Evolutionary conservation across 2,797 vertebrate species (phyloP).

Genomic region (Acomys russatus): DNA sequence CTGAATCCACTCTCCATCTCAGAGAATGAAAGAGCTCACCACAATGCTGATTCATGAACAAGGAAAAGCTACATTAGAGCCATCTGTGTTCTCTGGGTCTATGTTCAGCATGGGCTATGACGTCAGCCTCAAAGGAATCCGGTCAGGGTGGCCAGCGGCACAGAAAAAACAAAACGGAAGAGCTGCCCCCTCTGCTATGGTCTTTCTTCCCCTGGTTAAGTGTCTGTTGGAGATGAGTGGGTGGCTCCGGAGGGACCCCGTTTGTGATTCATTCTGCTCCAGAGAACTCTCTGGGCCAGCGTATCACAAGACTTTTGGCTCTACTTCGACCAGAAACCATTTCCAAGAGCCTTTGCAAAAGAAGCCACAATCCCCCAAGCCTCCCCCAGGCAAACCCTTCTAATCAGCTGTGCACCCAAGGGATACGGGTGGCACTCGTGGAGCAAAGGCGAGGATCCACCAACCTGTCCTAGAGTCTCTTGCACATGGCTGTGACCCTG

Average conservation of each 20-base stretch:
- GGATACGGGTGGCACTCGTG: constrained; percentile 42
- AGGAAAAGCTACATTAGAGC: background rate
- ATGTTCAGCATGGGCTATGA: background rate
- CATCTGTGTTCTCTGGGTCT: background rate
- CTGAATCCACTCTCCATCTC: constrained; percentile 35
- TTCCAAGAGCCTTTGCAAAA: constrained; percentile 33
- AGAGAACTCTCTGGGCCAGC: constrained; percentile 35
- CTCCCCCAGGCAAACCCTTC: constrained; percentile 34
- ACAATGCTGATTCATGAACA: background rate
- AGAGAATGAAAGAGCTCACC: constrained; percentile 2
- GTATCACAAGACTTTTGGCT: constrained; percentile 14
- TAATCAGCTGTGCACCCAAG: constrained; percentile 39
- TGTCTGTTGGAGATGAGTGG: background rate
- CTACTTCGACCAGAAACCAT: constrained; percentile 55
- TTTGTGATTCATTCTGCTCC: constrained; percentile 11
- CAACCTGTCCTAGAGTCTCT: constrained; percentile 21
- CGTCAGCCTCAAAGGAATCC: background rate
- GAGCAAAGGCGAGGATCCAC: background rate
- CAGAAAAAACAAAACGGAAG: constrained; percentile 4
- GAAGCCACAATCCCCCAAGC: background rate
- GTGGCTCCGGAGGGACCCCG: background rate
- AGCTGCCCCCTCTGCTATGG: background rate
- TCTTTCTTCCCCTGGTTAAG: background rate
- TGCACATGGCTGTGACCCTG: background rate
- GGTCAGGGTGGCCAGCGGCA: background rate